These are phyloP conservation scores for Numenius arquata DNA, from an alignment of 2,113 vertebrate genomes.

Conservation along the genomic window DNA sequence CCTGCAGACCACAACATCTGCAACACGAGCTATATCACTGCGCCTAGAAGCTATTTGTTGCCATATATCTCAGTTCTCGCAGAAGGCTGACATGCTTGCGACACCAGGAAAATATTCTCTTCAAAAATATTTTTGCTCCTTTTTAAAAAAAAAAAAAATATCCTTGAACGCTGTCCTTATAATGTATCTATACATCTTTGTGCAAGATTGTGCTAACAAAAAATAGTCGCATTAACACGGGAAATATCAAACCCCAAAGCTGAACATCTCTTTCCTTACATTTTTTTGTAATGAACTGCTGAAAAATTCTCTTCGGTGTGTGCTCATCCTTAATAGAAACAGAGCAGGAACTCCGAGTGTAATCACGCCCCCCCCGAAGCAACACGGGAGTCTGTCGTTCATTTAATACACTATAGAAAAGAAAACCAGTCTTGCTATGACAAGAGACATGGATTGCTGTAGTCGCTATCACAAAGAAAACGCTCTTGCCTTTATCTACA, in stretches of 20 bases:
- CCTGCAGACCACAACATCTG: slow-evolving; percentile 49
- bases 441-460: neutral
- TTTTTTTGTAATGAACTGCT: neutral
- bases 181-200: neutral
- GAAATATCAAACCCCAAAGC: neutral
- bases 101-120: neutral
- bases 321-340: neutral
- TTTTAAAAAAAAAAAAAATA: neutral
- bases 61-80: neutral
- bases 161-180: neutral
- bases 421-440: neutral
- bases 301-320: neutral
- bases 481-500: neutral
- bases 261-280: neutral
- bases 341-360: neutral
- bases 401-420: neutral
- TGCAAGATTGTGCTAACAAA: neutral
- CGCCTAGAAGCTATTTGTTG: slow-evolving; percentile 15
- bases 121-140: neutral
- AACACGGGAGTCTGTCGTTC: neutral
- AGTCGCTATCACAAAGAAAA: neutral
- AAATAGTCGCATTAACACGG: neutral
- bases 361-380: neutral
- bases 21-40: neutral
- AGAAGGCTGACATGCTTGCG: slow-evolving; percentile 4